Evolutionary conservation across 2,113 vertebrate species (phyloP).

Genomic region (Macquaria australasica): DNA sequence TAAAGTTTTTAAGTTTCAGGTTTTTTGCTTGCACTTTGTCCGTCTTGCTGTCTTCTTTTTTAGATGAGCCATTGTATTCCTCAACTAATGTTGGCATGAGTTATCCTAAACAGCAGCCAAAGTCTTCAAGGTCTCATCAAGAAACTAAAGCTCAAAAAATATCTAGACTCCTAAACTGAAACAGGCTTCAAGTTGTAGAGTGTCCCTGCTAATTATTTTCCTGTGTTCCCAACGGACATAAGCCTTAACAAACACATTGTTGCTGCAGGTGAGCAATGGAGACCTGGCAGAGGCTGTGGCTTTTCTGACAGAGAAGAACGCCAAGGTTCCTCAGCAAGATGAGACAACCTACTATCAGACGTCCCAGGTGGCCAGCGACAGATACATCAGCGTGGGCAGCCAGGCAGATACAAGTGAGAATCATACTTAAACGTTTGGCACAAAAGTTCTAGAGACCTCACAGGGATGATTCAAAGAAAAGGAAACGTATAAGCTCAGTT

Average conservation of each 20-base stretch:
- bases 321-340: conserved; percentile 94
- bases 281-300: conserved; percentile 95
- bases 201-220: not conserved
- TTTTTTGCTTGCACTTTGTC: not conserved
- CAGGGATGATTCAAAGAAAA: conserved; percentile 6
- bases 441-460: not conserved
- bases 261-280: conserved; percentile 93
- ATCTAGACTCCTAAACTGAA: not conserved
- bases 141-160: not conserved
- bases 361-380: conserved; percentile 92
- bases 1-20: not conserved
- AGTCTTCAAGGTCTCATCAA: not conserved
- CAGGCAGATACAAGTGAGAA: conserved; percentile 96
- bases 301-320: conserved; percentile 95
- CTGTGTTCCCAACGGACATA: not conserved
- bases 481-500: not conserved
- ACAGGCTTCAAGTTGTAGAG: not conserved
- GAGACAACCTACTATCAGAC: conserved; percentile 95
- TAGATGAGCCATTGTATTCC: not conserved
- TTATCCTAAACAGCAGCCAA: not conserved
- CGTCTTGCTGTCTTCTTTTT: not conserved
- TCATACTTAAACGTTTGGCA: not conserved
- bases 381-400: conserved; percentile 98
- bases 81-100: not conserved
- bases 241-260: not conserved